Evolutionary conservation across 2,113 vertebrate genomes (phyloP).

Genomic region (Rhadina sibilatrix): DNA sequence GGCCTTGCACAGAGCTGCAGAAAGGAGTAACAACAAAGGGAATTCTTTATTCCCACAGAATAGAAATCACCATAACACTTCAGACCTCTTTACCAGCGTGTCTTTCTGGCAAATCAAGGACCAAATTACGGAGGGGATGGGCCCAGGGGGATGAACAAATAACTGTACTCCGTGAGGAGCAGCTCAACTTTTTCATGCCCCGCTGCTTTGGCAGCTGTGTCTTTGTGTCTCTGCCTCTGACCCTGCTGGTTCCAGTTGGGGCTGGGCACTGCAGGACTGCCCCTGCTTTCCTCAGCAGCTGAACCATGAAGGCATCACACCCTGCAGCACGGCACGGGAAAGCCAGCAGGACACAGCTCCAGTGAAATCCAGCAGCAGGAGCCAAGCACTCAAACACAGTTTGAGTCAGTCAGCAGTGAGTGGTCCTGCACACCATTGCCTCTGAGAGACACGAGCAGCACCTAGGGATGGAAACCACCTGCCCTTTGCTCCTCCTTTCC

Average conservation of each 20-base stretch:
- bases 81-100: neutral
- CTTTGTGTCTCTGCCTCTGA: neutral
- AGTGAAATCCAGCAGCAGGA: neutral
- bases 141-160: neutral
- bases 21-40: neutral
- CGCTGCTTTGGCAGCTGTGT: neutral
- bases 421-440: rapidly evolving
- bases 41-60: neutral
- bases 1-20: neutral
- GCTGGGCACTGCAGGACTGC: neutral
- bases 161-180: neutral
- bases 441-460: neutral
- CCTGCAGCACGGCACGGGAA: neutral
- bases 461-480: neutral
- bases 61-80: neutral
- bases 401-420: neutral
- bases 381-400: neutral
- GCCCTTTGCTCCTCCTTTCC: neutral
- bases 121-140: neutral
- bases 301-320: neutral
- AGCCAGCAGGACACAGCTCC: neutral
- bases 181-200: neutral
- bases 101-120: neutral
- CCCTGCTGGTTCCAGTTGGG: neutral
- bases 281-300: neutral